Evolutionary conservation across 2,888 invertebrate species (phyloP).

Genomic region (Terebella lapidaria): DNA sequence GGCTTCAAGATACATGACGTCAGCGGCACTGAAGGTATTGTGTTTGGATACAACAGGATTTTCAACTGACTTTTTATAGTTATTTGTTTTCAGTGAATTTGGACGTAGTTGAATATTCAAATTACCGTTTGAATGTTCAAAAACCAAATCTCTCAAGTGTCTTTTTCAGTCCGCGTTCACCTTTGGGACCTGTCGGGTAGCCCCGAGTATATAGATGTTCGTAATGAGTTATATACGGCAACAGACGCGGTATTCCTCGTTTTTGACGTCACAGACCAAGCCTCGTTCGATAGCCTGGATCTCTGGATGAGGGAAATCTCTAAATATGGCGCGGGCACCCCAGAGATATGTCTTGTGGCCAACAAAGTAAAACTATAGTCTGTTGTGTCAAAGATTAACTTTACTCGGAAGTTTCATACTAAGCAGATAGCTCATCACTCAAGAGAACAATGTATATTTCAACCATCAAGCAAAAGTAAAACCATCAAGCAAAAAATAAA

Average conservation of each 20-base stretch:
- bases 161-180: slow-evolving; percentile 43
- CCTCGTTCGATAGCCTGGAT: slow-evolving; percentile 43
- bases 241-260: slow-evolving; percentile 46
- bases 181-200: slow-evolving; percentile 50
- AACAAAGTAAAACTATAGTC: slow-evolving; percentile 37
- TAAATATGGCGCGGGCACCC: slow-evolving; percentile 31
- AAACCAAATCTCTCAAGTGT: not conserved
- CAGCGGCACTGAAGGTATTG: slow-evolving; percentile 39
- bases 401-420: not conserved
- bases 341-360: slow-evolving; percentile 36
- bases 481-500: too few species aligned
- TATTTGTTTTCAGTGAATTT: not conserved
- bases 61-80: too few species aligned
- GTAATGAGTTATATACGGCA: slow-evolving; percentile 46
- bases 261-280: slow-evolving; percentile 43
- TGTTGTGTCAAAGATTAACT: not conserved
- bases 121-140: too few species aligned
- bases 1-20: slow-evolving; percentile 49
- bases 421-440: too few species aligned
- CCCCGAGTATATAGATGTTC: slow-evolving; percentile 44
- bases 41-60: too few species aligned
- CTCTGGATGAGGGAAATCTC: slow-evolving; percentile 42
- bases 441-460: too few species aligned
- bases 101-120: too few species aligned
- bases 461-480: too few species aligned